A percentile compares a stretch with the other conserved stretches of the same genome.
Evolutionary conservation across 1,140 invertebrate species (phyloP).

Genomic region (Ooceraea biroi): DNA sequence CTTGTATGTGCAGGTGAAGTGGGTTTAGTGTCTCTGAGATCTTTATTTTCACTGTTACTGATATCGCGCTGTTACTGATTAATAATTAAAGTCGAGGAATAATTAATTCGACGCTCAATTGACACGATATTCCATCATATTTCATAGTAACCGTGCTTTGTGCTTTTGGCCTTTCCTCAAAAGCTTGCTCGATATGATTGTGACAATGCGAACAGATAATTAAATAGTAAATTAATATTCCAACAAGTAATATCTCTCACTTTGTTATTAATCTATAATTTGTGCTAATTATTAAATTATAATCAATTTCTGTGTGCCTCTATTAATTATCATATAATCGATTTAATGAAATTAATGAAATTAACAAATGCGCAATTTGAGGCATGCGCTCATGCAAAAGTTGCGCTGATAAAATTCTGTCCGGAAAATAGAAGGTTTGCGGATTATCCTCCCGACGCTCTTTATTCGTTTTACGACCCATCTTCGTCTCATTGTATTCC

Average conservation of each 20-base stretch:
- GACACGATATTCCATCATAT: background rate
- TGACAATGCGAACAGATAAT: conserved; percentile 23
- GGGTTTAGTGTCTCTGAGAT: background rate
- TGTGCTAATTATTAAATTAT: background rate
- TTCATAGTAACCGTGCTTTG: background rate
- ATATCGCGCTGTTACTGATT: background rate
- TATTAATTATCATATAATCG: conserved; percentile 31
- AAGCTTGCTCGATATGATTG: background rate
- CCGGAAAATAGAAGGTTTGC: background rate
- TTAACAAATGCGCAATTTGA: background rate
- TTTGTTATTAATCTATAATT: conserved; percentile 9
- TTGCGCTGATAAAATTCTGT: background rate
- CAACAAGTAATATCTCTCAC: background rate
- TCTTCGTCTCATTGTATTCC: conserved; percentile 1
- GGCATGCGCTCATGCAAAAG: background rate
- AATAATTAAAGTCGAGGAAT: conserved; percentile 29
- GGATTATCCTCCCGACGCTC: background rate
- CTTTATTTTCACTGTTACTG: conserved; percentile 44
- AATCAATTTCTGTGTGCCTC: conserved; percentile 6
- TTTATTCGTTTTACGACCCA: conserved; percentile 26
- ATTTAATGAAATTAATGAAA: background rate
- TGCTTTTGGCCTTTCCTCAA: conserved; percentile 2
- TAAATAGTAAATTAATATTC: conserved; percentile 29
- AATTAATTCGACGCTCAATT: conserved; percentile 44
- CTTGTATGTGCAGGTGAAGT: background rate